Percentiles rank a stretch among this genome's conserved stretches.
phyloP scores from a whole-genome alignment of 2,888 invertebrate genomes.

The Drepanosiphum platanoidis region DNA sequence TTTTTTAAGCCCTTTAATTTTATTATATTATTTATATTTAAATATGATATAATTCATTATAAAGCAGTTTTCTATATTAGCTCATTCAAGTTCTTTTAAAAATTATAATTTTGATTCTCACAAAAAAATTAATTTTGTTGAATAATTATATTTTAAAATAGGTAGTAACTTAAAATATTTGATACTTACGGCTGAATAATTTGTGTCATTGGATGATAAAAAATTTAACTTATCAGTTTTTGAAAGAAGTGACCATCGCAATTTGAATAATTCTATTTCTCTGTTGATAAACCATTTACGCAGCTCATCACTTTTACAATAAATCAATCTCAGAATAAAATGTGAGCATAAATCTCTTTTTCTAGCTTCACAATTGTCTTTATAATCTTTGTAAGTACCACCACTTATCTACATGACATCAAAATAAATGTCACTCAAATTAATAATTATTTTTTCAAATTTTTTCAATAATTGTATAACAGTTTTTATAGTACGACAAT shows the following conservation, averaged over 20 bases:
- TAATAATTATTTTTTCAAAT: background rate
- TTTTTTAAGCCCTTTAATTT: too few relatives aligned
- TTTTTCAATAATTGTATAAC: too few relatives aligned
- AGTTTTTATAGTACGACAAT: too few relatives aligned
- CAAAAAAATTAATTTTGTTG: too few relatives aligned
- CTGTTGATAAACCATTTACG: constrained; percentile 87
- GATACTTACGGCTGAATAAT: constrained; percentile 68
- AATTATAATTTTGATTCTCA: too few relatives aligned
- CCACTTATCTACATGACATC: constrained; percentile 42
- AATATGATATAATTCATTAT: too few relatives aligned
- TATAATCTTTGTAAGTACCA: background rate
- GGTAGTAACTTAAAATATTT: background rate
- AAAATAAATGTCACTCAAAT: background rate
- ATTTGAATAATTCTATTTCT: constrained; percentile 89
- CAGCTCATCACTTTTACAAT: constrained; percentile 87
- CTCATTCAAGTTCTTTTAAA: too few relatives aligned
- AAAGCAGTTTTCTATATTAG: too few relatives aligned
- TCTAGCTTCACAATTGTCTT: constrained; percentile 75
- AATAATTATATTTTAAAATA: too few relatives aligned
- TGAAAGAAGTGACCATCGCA: constrained; percentile 76
- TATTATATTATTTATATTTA: too few relatives aligned
- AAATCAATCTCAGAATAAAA: constrained; percentile 89
- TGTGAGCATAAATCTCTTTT: constrained; percentile 90
- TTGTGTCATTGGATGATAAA: constrained; percentile 75
- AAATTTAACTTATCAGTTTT: constrained; percentile 75